phyloP scores from a whole-genome alignment of 92 coral and sea anemone species.

The Ricordea florida region DNA sequence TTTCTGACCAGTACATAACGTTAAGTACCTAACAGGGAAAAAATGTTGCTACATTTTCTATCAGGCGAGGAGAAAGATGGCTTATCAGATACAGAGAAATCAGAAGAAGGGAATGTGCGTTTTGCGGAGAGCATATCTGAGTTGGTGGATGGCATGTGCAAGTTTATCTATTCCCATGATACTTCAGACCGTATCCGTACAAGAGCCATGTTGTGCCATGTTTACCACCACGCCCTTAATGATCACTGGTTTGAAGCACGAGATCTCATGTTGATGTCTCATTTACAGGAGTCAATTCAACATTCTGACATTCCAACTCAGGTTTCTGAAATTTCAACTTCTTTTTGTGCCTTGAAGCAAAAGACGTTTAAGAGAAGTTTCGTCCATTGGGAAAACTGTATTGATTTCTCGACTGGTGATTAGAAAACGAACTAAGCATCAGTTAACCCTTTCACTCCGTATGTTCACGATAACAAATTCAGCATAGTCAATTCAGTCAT shows the following conservation, averaged over 20 bases:
- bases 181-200: conserved; percentile 95
- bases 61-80: conserved; percentile 20
- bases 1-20: no score
- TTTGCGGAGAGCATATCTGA: conserved; percentile 57
- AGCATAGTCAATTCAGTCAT: no score
- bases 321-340: no score
- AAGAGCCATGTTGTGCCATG: conserved; percentile 96
- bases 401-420: no score
- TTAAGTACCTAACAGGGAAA: no score
- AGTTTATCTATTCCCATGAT: conserved; percentile 95
- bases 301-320: conserved; percentile 98
- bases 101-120: conserved; percentile 11
- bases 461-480: no score
- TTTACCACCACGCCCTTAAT: conserved; percentile 91
- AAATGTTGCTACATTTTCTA: no score
- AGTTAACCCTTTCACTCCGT: no score
- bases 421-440: no score
- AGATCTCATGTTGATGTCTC: conserved; percentile 96
- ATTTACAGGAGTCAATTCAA: conserved; percentile 90
- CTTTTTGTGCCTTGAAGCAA: no score
- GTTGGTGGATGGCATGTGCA: conserved; percentile 74
- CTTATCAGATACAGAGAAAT: conserved; percentile 27
- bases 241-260: conserved; percentile 98
- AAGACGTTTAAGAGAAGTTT: no score
- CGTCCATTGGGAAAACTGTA: no score